Evolutionary conservation across 2,113 vertebrate species (phyloP).

Genomic region (Mirza zaza): DNA sequence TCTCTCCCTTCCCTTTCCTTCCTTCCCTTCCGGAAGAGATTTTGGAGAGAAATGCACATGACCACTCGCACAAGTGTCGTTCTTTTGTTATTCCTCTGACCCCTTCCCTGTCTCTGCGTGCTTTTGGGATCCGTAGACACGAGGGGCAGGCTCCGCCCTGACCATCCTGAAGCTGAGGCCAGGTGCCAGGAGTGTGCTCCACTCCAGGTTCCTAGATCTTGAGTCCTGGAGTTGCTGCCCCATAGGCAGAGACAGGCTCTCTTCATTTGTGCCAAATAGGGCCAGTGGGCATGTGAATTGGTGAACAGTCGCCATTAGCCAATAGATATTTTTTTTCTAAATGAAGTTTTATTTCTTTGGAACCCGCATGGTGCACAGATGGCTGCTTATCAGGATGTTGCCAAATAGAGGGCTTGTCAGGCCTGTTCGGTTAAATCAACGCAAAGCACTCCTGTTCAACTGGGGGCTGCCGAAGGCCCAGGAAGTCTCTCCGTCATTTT

Average conservation of each 20-base stretch:
- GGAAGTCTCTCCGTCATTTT: constrained; percentile 38
- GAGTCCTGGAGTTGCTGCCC: neutral
- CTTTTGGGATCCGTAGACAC: neutral
- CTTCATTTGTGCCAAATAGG: neutral
- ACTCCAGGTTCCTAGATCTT: neutral
- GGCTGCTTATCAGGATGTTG: constrained; percentile 71
- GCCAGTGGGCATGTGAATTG: constrained; percentile 36
- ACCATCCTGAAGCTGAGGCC: neutral
- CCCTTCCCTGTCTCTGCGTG: neutral
- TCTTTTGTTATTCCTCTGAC: neutral
- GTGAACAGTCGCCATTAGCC: constrained; percentile 48
- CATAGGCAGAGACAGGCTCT: neutral
- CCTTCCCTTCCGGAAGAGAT: rapidly evolving
- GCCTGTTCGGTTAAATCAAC: constrained; percentile 25
- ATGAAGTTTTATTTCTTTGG: constrained; percentile 53
- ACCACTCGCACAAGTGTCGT: neutral
- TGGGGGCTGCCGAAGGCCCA: neutral
- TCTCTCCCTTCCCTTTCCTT: rapidly evolving
- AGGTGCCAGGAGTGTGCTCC: neutral
- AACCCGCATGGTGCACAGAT: constrained; percentile 57
- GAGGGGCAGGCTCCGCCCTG: neutral
- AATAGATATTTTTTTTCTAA: constrained; percentile 31
- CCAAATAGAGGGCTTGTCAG: constrained; percentile 72
- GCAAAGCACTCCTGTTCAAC: constrained; percentile 47
- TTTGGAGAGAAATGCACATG: constrained; percentile 3